Evolutionary conservation across 1,140 invertebrate genomes (phyloP), one percentile per base, ranked within the genome.

Genomic region (Aradophagus sp.): DNA sequence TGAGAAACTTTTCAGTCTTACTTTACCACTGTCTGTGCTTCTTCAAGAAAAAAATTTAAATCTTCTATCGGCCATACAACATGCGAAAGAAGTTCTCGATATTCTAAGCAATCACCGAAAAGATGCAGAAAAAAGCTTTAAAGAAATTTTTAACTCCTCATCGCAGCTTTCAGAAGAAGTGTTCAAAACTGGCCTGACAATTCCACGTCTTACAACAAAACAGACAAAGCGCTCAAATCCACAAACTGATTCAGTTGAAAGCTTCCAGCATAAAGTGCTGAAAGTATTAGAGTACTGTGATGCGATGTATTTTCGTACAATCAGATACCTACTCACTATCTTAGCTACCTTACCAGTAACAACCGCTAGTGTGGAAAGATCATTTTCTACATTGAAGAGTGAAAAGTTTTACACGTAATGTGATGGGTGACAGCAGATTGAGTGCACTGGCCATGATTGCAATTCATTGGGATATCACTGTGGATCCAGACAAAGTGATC

Each of bases 401-500:
- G 16, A 55, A 55, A 55, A 55, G 29, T 7, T 39, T 44, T 11
- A 19, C 31, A 16, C 53, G 39, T 16, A 44, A 11, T 36, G 10
- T 34, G 12, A 44, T 58, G 53, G 16, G 7, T 12, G 17, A 58
- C 12, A 27, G 13, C 8, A 58, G 53, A 44, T 31, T 58, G 17
- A 35, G 29, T 44, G 53, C 53, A n/a, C 53, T 58, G 7, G 53
- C 53, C 5, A 58, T 45, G 27, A 32, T 58, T 58, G 44, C 53
- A 15, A 19, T 58, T 36, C 39, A 58, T 5, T 34, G 39, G 16
- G 39, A 58, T 35, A 27, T 44, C 14, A 27, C 15, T n/a, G 38
- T 58, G 2, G 39, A 45, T n/a, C 31, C 39, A 16, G 31, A 45
- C 8, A 34, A 35, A 44, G 39, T 58, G 0, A 42, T 58, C 8